These are phyloP conservation scores for Strigamia maritima DNA, from an alignment of 2,888 invertebrate genomes.

Conservation along the genomic window DNA sequence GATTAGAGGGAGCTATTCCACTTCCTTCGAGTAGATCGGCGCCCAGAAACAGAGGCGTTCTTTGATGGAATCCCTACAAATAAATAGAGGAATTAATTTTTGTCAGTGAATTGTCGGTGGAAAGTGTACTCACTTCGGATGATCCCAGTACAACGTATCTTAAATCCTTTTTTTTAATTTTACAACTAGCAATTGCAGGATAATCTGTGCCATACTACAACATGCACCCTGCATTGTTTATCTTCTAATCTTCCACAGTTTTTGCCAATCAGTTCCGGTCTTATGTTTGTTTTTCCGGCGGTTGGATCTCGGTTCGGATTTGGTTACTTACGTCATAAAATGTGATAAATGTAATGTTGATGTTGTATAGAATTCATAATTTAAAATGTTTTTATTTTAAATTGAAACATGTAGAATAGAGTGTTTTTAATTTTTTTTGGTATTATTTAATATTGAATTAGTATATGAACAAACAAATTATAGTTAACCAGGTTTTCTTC, in stretches of 20 bases:
- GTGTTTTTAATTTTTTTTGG: too few species aligned
- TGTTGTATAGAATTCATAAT: not conserved
- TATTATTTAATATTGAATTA: too few species aligned
- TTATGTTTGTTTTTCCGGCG: not conserved
- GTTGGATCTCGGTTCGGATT: not conserved
- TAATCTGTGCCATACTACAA: conserved; percentile 37
- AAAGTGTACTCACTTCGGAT: conserved; percentile 36
- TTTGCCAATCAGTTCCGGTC: not conserved
- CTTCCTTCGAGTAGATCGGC: conserved; percentile 39
- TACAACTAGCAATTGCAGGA: conserved; percentile 37
- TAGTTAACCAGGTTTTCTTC: too few species aligned
- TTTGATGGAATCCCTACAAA: conserved; percentile 35
- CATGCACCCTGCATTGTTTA: conserved; percentile 39
- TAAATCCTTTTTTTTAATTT: conserved; percentile 40
- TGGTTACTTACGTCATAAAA: not conserved
- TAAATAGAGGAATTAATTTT: not conserved
- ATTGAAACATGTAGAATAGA: too few species aligned
- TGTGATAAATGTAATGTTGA: not conserved
- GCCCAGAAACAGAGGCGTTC: conserved; percentile 40
- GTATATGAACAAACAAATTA: too few species aligned
- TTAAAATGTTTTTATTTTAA: too few species aligned
- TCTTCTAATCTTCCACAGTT: not conserved
- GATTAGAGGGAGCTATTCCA: conserved; percentile 29
- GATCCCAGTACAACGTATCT: conserved; percentile 37
- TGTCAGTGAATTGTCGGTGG: not conserved